Conservation (phyloP, 1,140 invertebrate genomes). For the Caligus rogercresseyi region DNA sequence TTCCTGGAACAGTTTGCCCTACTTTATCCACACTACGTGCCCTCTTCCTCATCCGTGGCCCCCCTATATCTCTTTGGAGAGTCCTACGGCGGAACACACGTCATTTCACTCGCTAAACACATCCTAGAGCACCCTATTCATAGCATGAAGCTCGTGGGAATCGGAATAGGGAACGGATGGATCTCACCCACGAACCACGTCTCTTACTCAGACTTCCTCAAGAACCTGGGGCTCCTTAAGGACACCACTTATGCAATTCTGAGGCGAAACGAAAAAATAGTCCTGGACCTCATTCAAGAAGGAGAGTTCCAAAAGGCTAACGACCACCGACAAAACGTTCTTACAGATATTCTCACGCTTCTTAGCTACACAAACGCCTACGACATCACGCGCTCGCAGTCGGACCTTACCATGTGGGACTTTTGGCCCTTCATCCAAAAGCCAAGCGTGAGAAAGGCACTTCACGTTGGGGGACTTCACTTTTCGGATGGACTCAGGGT, state of each 20-base stretch:
- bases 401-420: neutral
- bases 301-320: neutral
- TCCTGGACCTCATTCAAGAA: neutral
- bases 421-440: constrained; percentile 15
- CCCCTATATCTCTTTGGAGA: constrained; percentile 32
- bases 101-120: constrained; percentile 2
- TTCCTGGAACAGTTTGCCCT: neutral
- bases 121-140: neutral
- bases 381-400: constrained; percentile 4
- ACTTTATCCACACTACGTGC: neutral
- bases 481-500: constrained; percentile 3
- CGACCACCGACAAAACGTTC: neutral
- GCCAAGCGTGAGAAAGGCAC: neutral
- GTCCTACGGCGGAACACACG: constrained; percentile 25
- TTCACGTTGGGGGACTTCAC: constrained; percentile 1
- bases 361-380: constrained; percentile 9
- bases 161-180: constrained; percentile 16
- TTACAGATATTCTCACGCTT: neutral
- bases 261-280: neutral
- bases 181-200: constrained; percentile 2
- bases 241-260: neutral
- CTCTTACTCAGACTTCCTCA: constrained; percentile 2
- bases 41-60: neutral
- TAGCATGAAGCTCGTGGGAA: neutral
- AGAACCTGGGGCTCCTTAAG: neutral